These are phyloP conservation scores for Sander lucioperca DNA, from an alignment of 2,113 vertebrate species.

Conservation along the genomic window DNA sequence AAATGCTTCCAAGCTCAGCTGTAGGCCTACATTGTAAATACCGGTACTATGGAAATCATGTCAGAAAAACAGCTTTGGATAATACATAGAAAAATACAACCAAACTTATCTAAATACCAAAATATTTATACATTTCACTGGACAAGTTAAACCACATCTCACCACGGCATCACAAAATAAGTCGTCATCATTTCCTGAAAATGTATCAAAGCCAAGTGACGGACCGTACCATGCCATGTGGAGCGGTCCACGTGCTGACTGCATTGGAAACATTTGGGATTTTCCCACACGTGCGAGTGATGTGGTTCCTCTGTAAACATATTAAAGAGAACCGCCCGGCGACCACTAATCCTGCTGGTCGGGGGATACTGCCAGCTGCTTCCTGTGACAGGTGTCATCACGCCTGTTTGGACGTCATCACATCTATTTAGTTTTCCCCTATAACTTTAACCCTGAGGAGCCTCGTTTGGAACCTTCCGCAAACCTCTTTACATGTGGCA, in stretches of 20 bases:
- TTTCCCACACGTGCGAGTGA: slow-evolving; percentile 42
- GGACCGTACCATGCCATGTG: neutral
- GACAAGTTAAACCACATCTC: no score
- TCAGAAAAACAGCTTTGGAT: no score
- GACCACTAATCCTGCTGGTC: slow-evolving; percentile 2
- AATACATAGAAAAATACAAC: no score
- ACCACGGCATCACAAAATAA: no score
- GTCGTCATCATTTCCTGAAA: no score
- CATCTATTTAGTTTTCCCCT: neutral
- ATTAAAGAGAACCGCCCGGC: neutral
- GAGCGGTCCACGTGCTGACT: neutral
- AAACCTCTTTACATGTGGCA: slow-evolving; percentile 1
- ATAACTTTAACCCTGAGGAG: neutral
- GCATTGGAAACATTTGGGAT: slow-evolving; percentile 26
- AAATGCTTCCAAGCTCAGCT: neutral
- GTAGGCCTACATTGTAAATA: no score
- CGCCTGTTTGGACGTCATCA: slow-evolving; percentile 4
- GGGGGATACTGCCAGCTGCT: slow-evolving; percentile 3
- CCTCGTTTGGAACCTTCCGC: neutral
- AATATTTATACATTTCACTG: no score
- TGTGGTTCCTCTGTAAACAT: slow-evolving; percentile 36
- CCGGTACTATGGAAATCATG: no score
- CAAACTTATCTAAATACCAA: no score
- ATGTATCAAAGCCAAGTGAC: no score
- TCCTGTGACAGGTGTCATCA: slow-evolving; percentile 41